Percentiles rank a stretch among this genome's conserved stretches.
Conservation (phyloP, 2,797 vertebrate genomes). For the Fringilla coelebs region DNA sequence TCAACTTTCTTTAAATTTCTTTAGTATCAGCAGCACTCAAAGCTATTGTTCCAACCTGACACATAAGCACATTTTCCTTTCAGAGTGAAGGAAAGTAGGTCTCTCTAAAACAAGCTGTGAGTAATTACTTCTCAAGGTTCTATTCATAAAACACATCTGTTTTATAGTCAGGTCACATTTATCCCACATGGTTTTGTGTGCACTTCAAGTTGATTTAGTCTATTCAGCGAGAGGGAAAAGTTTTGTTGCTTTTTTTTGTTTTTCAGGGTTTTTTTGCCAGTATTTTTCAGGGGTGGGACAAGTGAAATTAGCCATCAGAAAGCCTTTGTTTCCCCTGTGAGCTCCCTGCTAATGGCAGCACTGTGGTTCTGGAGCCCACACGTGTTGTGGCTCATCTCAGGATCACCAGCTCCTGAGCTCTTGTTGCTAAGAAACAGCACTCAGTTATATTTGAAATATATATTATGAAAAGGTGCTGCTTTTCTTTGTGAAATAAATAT, state of each 20-base stretch:
- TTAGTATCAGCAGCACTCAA: neutral
- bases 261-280: neutral
- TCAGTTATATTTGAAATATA: slow-evolving; percentile 1
- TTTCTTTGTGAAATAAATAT: slow-evolving; percentile 17
- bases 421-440: slow-evolving; percentile 28
- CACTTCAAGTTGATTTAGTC: slow-evolving; percentile 23
- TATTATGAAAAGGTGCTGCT: slow-evolving; percentile 40
- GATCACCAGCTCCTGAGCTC: neutral
- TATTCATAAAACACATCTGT: slow-evolving; percentile 17
- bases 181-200: neutral
- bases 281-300: neutral
- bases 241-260: neutral
- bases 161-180: slow-evolving; percentile 36
- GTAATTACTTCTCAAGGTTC: slow-evolving; percentile 46
- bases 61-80: neutral
- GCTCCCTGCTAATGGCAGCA: slow-evolving; percentile 6
- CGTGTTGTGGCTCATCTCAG: neutral
- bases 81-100: neutral
- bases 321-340: neutral
- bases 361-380: neutral
- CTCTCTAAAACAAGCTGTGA: slow-evolving; percentile 20
- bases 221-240: neutral
- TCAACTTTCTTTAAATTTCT: neutral
- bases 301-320: neutral
- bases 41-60: neutral